Base-by-base conservation (phyloP, 2,113 vertebrate genomes). In the Sander vitreus region DNA sequence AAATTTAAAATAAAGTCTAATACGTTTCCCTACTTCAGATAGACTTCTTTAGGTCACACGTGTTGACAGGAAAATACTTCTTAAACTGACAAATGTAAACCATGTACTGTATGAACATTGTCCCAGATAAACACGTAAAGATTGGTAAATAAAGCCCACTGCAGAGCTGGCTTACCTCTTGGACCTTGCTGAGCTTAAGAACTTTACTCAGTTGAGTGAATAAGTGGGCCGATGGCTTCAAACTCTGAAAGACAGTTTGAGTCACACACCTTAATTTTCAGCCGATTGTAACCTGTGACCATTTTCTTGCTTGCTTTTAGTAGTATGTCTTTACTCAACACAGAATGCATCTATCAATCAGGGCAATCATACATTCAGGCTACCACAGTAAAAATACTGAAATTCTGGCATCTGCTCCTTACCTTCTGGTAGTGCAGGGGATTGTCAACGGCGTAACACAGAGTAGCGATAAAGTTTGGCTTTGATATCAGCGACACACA, bases 381-480 rank as follows among this genome's bases (percentile, higher is more conserved):
- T 19, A 51, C 6, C 5, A 36, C 23, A 71, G 10, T 23, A 27
- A 16, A 15, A 30, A 15, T 4, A 45, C 15, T 14, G 12, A 73
- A 6, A 59, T 59, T 73, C 13, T 9, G 10, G 3, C 19, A 82
- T 33, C 5, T 50, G 48, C 10, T 58, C 89, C 95, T 84, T 95
- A 99, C 98, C 98, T 99, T 99, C 95, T 99, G 98, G 95, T 99
- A 99, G 95, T 99, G 98, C 92, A 99, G 95, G 14, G 98, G 98
- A 96, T 99, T 99, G 97, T 99, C 98, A 93, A 99, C 97, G 95
- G 98, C 97, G 97, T 99, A 99, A 65, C 97, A 99, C 88, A 99
- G 96, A 81, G 98, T 99, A 55, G 98, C 99, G 95, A 99, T 99
- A 96, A 99, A 99, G 91, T 99, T 99, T 93, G 98, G 98, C 95